Percentiles rank a stretch among this genome's conserved stretches.
phyloP scores from a whole-genome alignment of 2,797 vertebrate species.

The Peromyscus eremicus region DNA sequence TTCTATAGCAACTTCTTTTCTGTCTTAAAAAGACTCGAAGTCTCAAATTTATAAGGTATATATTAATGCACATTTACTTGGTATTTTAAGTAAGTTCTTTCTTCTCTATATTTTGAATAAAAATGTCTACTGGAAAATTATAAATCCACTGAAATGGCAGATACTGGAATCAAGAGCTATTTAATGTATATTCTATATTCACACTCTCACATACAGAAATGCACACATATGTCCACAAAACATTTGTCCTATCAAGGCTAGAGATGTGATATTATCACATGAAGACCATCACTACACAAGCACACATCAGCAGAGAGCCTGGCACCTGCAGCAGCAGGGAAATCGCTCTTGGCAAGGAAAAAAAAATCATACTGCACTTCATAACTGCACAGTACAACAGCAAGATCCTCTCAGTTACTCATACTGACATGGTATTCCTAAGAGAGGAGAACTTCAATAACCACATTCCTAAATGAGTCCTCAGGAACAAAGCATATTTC shows the following conservation, averaged over 20 bases:
- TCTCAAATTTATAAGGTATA: not conserved
- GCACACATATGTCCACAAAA: not conserved
- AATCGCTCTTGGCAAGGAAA: not conserved
- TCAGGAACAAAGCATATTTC: slow-evolving; percentile 1
- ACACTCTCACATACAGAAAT: not conserved
- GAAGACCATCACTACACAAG: not conserved
- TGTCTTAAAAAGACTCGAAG: not conserved
- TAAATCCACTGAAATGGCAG: not conserved
- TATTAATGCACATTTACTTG: not conserved
- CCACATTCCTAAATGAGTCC: not conserved
- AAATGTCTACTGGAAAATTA: not conserved
- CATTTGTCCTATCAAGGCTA: not conserved
- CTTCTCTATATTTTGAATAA: not conserved
- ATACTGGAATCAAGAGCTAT: not conserved
- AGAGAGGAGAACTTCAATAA: not conserved
- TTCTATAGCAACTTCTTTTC: not conserved
- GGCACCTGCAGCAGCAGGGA: not conserved
- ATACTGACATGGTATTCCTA: not conserved
- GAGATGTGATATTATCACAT: not conserved
- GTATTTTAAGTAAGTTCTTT: not conserved
- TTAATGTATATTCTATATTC: not conserved
- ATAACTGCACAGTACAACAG: not conserved
- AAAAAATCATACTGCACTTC: not conserved
- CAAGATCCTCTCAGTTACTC: not conserved
- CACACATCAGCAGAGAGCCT: not conserved